Percentiles rank a stretch among this genome's conserved stretches.
phyloP scores from a whole-genome alignment of 2,113 vertebrate species.

The Neoarius graeffei region DNA sequence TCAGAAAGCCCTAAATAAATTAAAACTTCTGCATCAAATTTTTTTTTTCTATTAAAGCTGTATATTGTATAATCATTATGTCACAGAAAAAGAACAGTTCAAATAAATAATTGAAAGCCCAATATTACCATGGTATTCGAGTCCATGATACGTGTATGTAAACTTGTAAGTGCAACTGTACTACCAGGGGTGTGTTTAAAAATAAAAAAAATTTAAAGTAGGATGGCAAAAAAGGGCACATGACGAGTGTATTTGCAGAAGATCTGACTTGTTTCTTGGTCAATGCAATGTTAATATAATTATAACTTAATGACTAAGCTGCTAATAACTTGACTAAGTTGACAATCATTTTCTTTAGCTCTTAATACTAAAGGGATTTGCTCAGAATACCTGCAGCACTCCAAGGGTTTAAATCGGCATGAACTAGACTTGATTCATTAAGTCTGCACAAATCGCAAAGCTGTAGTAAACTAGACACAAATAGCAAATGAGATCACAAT shows the following conservation, averaged over 20 bases:
- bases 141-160: no score
- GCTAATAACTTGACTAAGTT: not conserved
- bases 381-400: not conserved
- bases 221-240: not conserved
- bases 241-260: not conserved
- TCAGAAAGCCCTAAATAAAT: no score
- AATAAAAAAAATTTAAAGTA: not conserved
- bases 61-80: no score
- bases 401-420: not conserved
- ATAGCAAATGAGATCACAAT: not conserved
- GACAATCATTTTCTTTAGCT: not conserved
- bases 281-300: not conserved
- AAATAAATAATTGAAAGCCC: no score
- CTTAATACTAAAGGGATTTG: not conserved
- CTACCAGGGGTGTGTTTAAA: not conserved
- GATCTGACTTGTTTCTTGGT: not conserved
- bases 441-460: not conserved
- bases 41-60: no score
- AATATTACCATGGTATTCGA: no score
- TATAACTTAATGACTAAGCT: not conserved
- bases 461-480: not conserved
- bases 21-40: no score
- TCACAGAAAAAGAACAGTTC: no score
- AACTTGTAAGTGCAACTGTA: not conserved
- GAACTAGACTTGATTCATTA: not conserved